Evolutionary conservation across 2,888 invertebrate genomes (phyloP), one percentile per base, ranked within the genome.

Genomic region (Drosophila mimica): DNA sequence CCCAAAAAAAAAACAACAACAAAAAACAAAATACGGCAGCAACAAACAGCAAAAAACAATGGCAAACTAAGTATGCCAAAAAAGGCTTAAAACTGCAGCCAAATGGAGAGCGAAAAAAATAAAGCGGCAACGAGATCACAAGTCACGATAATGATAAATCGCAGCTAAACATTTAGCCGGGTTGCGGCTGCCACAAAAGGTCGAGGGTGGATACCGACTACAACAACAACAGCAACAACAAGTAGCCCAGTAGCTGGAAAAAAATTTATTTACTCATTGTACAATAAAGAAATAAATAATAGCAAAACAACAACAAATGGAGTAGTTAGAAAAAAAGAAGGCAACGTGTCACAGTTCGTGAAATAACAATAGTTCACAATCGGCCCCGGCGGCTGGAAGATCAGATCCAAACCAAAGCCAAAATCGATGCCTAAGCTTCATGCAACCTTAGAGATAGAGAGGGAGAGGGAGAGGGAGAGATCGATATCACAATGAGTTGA

Each of bases 81-180:
- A 83, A 84, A 77, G 79, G 80, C 78, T 81, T 58, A 67, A 71
- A 82, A 34, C 71, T 74, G 72, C 69, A 81, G 60, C 70, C 57
- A 81, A 63, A 76, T 70, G 64, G 67, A 70, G 65, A 77, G 69
- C 69, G 66, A 51, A 71, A 63, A 74, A 82, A 83, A 79, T 81
- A 74, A 82, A 88, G 84, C 81, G 74, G 74, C 80, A 75, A 82
- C 82, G 75, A 87, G 88, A 89, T 88, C 88, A 88, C 89, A 89
- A 88, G 88, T 87, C 88, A 88, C 88, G 88, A 88, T 88, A 88
- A 88, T 88, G 89, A 88, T 88, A 88, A 88, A 88, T 88, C 89
- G 88, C 88, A 89, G 81, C 76, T 75, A 87, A 88, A 87, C 89
- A 89, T 89, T 88, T 89, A 86, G 82, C 81, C 85, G 77, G 83